These are phyloP conservation scores for Astur gentilis DNA, from an alignment of 2,113 vertebrate species.

Conservation along the genomic window DNA sequence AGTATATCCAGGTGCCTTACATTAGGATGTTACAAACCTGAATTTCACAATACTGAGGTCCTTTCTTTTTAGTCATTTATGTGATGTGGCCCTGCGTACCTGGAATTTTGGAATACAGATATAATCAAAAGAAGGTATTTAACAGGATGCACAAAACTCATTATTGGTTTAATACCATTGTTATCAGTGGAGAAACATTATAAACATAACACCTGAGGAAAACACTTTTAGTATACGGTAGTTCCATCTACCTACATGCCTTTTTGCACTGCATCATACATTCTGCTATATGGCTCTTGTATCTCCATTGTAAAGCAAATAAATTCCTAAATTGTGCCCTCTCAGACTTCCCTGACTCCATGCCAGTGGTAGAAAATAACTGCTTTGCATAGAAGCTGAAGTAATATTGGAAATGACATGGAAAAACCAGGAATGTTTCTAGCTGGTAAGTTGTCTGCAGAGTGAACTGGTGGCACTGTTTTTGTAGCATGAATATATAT, in stretches of 20 bases:
- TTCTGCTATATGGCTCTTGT: not conserved
- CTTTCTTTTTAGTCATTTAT: not conserved
- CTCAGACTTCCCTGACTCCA: not conserved
- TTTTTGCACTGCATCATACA: not conserved
- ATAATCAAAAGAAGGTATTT: not conserved
- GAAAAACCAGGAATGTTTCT: not conserved
- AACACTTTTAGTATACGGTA: not conserved
- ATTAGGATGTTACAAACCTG: not conserved
- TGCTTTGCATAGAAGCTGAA: not conserved
- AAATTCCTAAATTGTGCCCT: not conserved
- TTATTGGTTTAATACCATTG: not conserved
- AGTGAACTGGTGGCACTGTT: not conserved
- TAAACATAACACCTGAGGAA: not conserved
- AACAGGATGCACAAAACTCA: not conserved
- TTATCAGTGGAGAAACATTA: not conserved
- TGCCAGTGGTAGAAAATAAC: not conserved
- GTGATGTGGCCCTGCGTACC: no score
- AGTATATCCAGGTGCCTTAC: accelerated
- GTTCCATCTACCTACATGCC: not conserved
- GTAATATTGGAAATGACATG: not conserved
- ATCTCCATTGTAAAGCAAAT: not conserved
- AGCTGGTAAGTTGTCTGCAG: not conserved
- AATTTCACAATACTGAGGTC: not conserved
- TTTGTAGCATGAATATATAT: not conserved
- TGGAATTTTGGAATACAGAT: not conserved